Evolutionary conservation across 2,888 invertebrate genomes (phyloP).

Genomic region (Graphium colonna): DNA sequence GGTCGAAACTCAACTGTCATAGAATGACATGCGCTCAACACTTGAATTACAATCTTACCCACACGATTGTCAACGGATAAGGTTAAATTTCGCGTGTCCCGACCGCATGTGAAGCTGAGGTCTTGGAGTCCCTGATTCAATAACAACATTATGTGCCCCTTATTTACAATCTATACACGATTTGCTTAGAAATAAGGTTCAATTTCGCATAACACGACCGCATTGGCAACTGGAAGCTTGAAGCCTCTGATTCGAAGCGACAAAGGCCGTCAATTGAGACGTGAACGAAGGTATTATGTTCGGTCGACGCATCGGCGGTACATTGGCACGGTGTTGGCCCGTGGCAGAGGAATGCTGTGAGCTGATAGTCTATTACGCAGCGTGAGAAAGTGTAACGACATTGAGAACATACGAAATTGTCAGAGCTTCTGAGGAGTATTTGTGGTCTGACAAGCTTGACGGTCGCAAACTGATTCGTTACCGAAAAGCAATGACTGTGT

Average conservation of each 20-base stretch:
- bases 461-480: no score
- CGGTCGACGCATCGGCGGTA: background rate
- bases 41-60: no score
- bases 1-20: no score
- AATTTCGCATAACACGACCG: background rate
- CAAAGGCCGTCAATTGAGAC: constrained; percentile 55
- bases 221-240: background rate
- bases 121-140: no score
- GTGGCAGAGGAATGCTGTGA: constrained; percentile 2
- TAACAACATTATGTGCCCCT: no score
- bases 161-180: background rate
- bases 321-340: background rate
- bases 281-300: constrained; percentile 57
- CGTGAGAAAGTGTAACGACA: constrained; percentile 11
- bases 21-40: background rate
- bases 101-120: background rate
- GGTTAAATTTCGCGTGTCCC: background rate
- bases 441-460: no score
- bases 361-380: constrained; percentile 17
- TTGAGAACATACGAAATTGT: no score
- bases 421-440: no score
- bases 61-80: background rate
- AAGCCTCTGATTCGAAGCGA: constrained; percentile 13
- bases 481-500: no score
- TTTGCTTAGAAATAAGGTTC: background rate